Evolutionary conservation across 35 echinoderm and acorn worm species (phyloP), one percentile per base, ranked within the genome.

Genomic region (Stichopus chloronotus): DNA sequence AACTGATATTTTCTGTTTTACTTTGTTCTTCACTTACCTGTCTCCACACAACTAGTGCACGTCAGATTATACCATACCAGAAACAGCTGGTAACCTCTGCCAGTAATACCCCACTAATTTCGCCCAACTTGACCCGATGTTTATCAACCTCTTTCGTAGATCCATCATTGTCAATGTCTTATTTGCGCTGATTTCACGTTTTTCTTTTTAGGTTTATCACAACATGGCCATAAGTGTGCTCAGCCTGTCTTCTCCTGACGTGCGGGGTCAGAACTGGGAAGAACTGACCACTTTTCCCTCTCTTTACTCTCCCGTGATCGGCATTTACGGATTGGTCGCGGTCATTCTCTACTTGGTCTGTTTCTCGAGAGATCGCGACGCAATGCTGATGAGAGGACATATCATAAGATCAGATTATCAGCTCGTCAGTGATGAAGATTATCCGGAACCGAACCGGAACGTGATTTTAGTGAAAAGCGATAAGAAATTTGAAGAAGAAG

Each of bases 221-320:
- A 79, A 52, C 76, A 91, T 91, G 76, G 16, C 68, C 6, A 91
- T 91, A 10, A 57, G 52, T 6, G 53, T 91, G 22, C 52, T 91
- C 5, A 59, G 52, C 5, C 56, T 91, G 1, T 78, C 72, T 53
- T 78, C 90, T 8, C 11, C 55, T 7, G 76, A 57, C 13, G 53
- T 79, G 9, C 16, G 57, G 4, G 58, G 16, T 30, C 30, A 91
- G n/a, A 25, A 77, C 11, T 91, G 90, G 90, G 57, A 55, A 7
- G 71, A 91, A n/a, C 58, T 91, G 25, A 91, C 90, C 30, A 91
- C 90, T 1, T 91, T 91, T 20, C 90, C 90, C 43, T 57, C 90
- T 4, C 72, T 91, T 43, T 91, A 91, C 72, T 58, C 52, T 24
- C 69, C 90, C 22, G 58, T 91, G 21, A 65, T 56, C 7, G 65